phyloP scores from a whole-genome alignment of 2,888 invertebrate species.

The Griposia aprilina region DNA sequence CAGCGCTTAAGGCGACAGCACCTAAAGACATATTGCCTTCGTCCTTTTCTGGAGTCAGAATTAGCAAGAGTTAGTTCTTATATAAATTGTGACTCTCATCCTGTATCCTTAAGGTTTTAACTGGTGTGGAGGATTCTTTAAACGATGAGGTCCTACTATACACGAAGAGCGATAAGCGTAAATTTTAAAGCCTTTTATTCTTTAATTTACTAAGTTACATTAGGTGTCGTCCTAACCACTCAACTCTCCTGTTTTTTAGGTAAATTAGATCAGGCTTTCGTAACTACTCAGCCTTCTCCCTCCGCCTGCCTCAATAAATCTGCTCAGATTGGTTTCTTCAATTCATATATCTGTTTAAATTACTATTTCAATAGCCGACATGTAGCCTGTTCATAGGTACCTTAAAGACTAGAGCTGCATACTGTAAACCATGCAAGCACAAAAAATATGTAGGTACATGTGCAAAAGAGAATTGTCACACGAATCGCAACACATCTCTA shows the following conservation, averaged over 20 bases:
- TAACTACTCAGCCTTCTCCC: background rate
- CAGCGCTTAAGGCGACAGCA: constrained; percentile 74
- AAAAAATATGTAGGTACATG: background rate
- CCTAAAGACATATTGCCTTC: constrained; percentile 58
- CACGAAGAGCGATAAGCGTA: constrained; percentile 52
- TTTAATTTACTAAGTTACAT: background rate
- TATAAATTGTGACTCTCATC: constrained; percentile 6
- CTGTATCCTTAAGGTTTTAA: constrained; percentile 27
- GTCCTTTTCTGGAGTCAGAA: constrained; percentile 50
- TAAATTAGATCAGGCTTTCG: too few species aligned
- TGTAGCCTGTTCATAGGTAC: background rate
- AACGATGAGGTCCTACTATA: constrained; percentile 26
- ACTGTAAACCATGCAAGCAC: background rate
- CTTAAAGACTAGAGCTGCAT: background rate
- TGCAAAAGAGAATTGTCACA: background rate
- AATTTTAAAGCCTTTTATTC: constrained; percentile 36
- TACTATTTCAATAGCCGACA: background rate
- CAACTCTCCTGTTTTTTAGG: background rate
- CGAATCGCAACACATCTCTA: constrained; percentile 14
- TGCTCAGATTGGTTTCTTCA: background rate
- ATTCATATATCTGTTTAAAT: background rate
- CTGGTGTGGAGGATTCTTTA: constrained; percentile 7
- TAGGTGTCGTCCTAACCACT: background rate
- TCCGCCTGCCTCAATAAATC: background rate
- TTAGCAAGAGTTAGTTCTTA: constrained; percentile 7